Conservation (phyloP, 1,140 invertebrate genomes). For the Bombus vancouverensis region DNA sequence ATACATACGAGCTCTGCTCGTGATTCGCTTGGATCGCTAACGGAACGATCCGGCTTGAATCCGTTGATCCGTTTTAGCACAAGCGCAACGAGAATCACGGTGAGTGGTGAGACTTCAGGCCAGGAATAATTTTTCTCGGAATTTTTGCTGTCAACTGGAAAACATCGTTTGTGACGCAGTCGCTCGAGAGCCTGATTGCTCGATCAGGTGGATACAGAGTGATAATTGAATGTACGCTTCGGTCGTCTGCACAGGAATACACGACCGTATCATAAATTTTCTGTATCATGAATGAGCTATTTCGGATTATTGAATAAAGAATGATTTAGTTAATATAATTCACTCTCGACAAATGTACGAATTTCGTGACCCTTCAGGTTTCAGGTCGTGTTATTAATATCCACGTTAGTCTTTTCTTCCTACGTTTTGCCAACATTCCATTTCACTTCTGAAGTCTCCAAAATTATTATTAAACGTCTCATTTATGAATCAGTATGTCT, state of each 20-base stretch:
- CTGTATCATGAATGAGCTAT: no score
- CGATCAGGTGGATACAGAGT: not conserved
- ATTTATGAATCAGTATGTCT: no score
- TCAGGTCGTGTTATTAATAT: no score
- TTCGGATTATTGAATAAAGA: no score
- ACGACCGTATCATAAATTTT: not conserved
- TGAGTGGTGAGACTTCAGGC: not conserved
- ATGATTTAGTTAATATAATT: no score
- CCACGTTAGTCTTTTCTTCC: no score
- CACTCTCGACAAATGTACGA: no score
- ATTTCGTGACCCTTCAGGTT: no score
- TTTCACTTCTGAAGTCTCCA: no score
- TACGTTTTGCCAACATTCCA: no score
- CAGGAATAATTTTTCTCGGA: conserved; percentile 1
- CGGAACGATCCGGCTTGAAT: conserved; percentile 1
- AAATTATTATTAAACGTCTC: no score
- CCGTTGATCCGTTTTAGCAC: conserved; percentile 22
- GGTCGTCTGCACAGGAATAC: not conserved
- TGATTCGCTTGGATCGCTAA: conserved; percentile 7
- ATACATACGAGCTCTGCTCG: conserved; percentile 2
- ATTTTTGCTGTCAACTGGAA: not conserved
- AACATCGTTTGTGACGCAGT: not conserved
- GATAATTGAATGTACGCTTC: not conserved
- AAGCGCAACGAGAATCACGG: not conserved
- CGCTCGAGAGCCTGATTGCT: not conserved